Base-by-base conservation (phyloP, 2,113 vertebrate genomes). In the Hassar affinis region DNA sequence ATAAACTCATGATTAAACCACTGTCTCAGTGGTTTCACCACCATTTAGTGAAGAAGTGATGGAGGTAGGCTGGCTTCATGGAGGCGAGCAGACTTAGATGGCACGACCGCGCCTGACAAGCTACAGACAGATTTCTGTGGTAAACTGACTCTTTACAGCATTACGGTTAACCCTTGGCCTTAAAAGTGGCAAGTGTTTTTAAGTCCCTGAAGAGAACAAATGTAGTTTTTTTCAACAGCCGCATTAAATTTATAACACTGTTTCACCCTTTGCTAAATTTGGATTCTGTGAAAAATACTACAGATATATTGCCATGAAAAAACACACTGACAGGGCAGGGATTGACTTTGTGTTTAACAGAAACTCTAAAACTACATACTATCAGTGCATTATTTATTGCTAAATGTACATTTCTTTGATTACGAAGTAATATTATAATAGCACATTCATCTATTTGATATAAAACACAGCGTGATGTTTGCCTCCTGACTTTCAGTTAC, bases 1-100 rank as follows among this genome's bases (percentile, higher is more conserved):
- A 92, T 92, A 92, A 93, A 92, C 87, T 82, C 81, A 61, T 91
- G 90, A 93, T 91, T 91, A 91, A 92, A 91, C 14, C 85, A 27
- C 85, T 91, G 91, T 93, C 90, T 87, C 90, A 87, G 90, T 83
- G 93, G 90, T 90, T 90, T 89, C 81, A 84, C 84, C 78, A 85
- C 90, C 91, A 93, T 89, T 86, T 93, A 91, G 91, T 45, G 45
- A 85, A 85, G 90, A 87, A 85, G 91, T 82, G 88, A 86, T 72
- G 79, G 84, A 69, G 77, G 72, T 61, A 72, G 10, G 51, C 9
- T 22, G 93, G 90, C 33, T 81, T 38, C 89, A n/a, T 89, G 89
- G 88, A 88, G 88, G 92, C 91, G 89, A 89, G 85, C 87, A 88
- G 89, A 89, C 86, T 83, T 88, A 91, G 91, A 92, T 89, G 61